A percentile compares a stretch with the other conserved stretches of the same genome.
These are phyloP conservation scores for Acanthococcus lagerstroemiae DNA, from an alignment of 2,888 invertebrate genomes.

Conservation along the genomic window DNA sequence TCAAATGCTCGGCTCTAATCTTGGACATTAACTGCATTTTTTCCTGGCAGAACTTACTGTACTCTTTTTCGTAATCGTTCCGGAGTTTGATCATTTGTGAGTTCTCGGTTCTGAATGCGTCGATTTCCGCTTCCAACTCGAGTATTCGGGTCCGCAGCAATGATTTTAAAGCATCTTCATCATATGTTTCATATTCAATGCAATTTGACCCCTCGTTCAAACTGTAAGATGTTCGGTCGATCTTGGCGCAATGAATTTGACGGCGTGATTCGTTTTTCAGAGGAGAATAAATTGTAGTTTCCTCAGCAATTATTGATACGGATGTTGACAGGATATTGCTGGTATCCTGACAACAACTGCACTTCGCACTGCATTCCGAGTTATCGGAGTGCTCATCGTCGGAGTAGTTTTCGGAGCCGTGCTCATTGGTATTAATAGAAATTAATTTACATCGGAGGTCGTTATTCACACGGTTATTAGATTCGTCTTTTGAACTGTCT, in stretches of 20 bases:
- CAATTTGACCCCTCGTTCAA: background rate
- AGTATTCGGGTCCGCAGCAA: conserved; percentile 44
- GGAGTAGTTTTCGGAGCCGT: background rate
- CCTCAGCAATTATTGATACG: conserved; percentile 7
- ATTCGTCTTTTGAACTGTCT: background rate
- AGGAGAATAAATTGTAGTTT: conserved; percentile 12
- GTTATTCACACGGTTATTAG: background rate
- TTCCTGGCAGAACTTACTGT: conserved; percentile 49
- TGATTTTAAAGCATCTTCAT: background rate
- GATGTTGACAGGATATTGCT: conserved; percentile 4
- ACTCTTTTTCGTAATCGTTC: conserved; percentile 44
- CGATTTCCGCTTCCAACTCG: conserved; percentile 57
- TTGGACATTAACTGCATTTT: conserved; percentile 45
- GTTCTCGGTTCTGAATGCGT: conserved; percentile 48
- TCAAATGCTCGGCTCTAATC: conserved; percentile 52
- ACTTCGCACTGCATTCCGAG: background rate
- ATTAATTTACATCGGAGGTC: too few species aligned
- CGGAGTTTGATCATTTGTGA: conserved; percentile 43
- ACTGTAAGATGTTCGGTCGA: background rate
- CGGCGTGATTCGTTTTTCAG: background rate
- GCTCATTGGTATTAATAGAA: background rate
- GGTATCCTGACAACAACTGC: conserved; percentile 18
- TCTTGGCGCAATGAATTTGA: background rate
- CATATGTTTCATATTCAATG: background rate
- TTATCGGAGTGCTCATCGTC: background rate